Evolutionary conservation across 2,797 vertebrate species (phyloP).

Genomic region (Urosaurus nigricauda): DNA sequence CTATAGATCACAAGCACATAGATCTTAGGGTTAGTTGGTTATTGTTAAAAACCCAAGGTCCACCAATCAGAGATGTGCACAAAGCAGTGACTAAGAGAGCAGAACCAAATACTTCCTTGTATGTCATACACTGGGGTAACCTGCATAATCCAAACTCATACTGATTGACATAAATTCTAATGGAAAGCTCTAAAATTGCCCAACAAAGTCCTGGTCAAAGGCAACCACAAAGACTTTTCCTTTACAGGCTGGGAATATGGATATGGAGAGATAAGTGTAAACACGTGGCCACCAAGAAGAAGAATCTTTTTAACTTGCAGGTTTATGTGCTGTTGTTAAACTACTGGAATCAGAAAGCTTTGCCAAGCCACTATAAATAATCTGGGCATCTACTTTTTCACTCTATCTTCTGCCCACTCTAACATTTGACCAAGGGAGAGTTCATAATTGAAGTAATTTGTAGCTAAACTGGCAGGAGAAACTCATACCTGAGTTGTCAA

Average conservation of each 20-base stretch:
- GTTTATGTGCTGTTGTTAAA: background rate
- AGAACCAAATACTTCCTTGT: background rate
- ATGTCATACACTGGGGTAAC: background rate
- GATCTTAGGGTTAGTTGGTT: background rate
- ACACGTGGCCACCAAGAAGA: no score
- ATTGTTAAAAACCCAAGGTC: background rate
- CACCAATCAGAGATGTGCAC: background rate
- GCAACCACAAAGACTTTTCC: no score
- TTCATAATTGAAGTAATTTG: no score
- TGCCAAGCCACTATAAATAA: background rate
- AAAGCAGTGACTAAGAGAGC: background rate
- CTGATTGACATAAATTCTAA: no score
- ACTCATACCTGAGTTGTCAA: background rate
- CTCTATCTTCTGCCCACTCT: background rate
- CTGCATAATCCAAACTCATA: background rate
- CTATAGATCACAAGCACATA: background rate
- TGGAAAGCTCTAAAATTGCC: no score
- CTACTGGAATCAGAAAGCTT: background rate
- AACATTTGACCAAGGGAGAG: no score
- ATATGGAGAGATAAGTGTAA: no score
- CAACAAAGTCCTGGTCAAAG: no score
- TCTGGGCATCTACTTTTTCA: background rate
- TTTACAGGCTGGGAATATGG: no score
- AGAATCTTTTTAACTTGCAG: background rate
- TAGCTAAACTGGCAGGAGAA: background rate